Conservation (phyloP, 2,113 vertebrate species). For the Dunckerocampus dactyliophorus region DNA sequence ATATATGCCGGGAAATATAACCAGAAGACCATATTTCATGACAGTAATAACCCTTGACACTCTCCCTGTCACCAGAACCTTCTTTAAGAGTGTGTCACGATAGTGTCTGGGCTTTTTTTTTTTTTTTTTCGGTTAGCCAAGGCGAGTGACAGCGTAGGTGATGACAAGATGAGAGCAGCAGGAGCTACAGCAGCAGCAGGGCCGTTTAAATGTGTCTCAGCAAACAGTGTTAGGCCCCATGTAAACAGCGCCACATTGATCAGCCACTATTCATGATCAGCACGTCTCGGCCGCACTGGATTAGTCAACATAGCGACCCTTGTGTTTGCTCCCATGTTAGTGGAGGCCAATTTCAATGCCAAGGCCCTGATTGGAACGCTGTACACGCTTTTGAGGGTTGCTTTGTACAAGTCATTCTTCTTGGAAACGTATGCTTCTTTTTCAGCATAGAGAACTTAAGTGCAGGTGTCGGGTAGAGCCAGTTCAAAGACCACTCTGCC, state of each 20-base stretch:
- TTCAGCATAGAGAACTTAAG: no score
- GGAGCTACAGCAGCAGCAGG: slow-evolving; percentile 12
- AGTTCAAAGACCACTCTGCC: no score
- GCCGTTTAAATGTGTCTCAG: slow-evolving; percentile 66
- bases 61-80: background rate
- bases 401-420: no score
- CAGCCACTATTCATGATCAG: slow-evolving; percentile 66
- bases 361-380: slow-evolving; percentile 48
- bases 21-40: background rate
- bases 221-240: slow-evolving; percentile 69
- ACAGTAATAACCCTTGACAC: background rate
- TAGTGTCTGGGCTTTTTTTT: background rate
- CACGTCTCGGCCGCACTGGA: slow-evolving; percentile 66
- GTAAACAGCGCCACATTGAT: slow-evolving; percentile 71
- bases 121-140: background rate
- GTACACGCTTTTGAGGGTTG: background rate
- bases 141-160: slow-evolving; percentile 31
- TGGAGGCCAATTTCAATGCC: slow-evolving; percentile 63
- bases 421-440: no score
- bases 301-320: slow-evolving; percentile 64
- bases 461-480: no score
- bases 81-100: slow-evolving; percentile 18
- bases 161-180: slow-evolving; percentile 31
- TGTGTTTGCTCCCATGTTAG: slow-evolving; percentile 61
- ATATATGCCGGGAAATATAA: background rate